phyloP scores from a whole-genome alignment of 2,797 vertebrate genomes.

The Tokudaia muenninki region DNA sequence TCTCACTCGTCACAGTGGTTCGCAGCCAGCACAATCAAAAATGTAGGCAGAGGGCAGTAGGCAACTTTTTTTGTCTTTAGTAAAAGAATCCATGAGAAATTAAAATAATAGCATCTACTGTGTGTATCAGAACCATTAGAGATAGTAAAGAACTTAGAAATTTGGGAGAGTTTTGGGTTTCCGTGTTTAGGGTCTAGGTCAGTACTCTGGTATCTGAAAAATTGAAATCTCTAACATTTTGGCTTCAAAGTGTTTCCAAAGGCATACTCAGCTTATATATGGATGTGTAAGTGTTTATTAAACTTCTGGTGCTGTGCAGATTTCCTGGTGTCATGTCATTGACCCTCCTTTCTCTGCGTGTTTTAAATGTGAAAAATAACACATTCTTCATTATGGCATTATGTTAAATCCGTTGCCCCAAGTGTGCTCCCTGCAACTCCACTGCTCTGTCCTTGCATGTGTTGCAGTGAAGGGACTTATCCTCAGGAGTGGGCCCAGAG shows the following conservation, averaged over 20 bases:
- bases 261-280: not conserved
- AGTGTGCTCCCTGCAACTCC: not conserved
- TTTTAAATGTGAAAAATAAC: not conserved
- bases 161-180: not conserved
- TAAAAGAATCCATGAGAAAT: not conserved
- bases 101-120: not conserved
- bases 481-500: constrained; percentile 12
- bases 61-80: not conserved
- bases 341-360: not conserved
- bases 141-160: not conserved
- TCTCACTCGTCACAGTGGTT: not conserved
- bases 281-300: not conserved
- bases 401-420: not conserved
- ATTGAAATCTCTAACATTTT: not conserved
- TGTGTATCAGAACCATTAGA: not conserved
- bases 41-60: not conserved
- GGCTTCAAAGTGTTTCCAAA: not conserved
- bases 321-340: not conserved
- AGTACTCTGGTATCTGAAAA: not conserved
- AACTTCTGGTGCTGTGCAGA: not conserved
- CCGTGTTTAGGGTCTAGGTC: not conserved
- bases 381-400: not conserved
- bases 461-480: not conserved
- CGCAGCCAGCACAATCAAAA: too few relatives aligned
- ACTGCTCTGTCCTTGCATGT: not conserved